A percentile compares a stretch with the other conserved stretches of the same genome.
Conservation (phyloP, 2,888 invertebrate genomes). For the Dorcus parallelipipedus region DNA sequence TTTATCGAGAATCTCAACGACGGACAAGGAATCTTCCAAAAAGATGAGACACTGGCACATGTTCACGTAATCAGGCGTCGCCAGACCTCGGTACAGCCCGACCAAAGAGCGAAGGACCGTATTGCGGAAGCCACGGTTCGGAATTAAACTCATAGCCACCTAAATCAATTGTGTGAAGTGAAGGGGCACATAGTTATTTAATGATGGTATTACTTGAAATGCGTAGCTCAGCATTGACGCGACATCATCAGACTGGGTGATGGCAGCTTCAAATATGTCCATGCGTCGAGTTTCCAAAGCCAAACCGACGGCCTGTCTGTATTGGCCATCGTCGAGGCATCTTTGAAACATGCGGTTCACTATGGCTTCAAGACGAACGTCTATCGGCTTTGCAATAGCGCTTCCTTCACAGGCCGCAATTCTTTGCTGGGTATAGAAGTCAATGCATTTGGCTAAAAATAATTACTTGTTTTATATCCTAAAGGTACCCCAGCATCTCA, state of each 20-base stretch:
- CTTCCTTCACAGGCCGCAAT: conserved; percentile 70
- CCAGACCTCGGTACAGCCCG: conserved; percentile 81
- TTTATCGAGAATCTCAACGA: conserved; percentile 89
- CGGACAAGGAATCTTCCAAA: conserved; percentile 88
- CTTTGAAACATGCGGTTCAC: conserved; percentile 97
- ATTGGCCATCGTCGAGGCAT: conserved; percentile 92
- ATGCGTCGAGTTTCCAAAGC: conserved; percentile 95
- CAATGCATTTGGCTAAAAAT: conserved; percentile 86
- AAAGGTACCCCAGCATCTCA: neutral
- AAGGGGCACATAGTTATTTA: neutral
- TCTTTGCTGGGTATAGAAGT: conserved; percentile 89
- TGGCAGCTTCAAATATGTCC: conserved; percentile 93
- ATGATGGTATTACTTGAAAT: conserved; percentile 66
- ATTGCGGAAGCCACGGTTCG: conserved; percentile 90
- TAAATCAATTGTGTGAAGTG: conserved; percentile 51
- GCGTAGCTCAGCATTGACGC: conserved; percentile 91
- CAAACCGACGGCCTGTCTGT: conserved; percentile 92
- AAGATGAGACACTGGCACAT: conserved; percentile 98
- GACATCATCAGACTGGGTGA: conserved; percentile 88
- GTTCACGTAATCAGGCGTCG: conserved; percentile 94
- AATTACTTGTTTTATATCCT: neutral
- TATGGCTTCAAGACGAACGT: conserved; percentile 83
- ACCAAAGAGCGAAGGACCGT: conserved; percentile 87
- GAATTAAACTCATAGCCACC: conserved; percentile 94
- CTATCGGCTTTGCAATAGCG: conserved; percentile 65